Evolutionary conservation across 1,140 invertebrate genomes (phyloP).

Genomic region (Drosophila santomea): DNA sequence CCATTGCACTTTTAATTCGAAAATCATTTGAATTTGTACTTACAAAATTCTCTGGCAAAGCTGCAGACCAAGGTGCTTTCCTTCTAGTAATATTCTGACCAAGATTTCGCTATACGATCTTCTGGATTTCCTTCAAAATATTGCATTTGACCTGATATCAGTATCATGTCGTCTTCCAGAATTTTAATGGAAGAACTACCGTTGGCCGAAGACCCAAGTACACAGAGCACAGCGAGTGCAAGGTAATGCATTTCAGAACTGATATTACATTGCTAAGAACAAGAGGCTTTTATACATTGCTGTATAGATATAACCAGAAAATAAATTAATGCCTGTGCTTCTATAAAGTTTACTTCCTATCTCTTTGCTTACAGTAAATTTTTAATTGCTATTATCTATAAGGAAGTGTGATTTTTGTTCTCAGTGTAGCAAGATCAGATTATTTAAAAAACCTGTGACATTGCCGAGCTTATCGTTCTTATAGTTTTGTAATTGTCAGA

Average conservation of each 20-base stretch:
- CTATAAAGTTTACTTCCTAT: too few species aligned
- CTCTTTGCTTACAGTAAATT: too few species aligned
- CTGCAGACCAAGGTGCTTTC: conserved; percentile 45
- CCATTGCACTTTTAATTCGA: conserved; percentile 29
- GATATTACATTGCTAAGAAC: neutral
- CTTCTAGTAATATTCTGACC: conserved; percentile 48
- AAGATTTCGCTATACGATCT: conserved; percentile 4
- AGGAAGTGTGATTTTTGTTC: neutral
- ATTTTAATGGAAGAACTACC: neutral
- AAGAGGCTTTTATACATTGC: conserved; percentile 9
- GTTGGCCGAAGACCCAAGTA: neutral
- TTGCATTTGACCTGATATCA: conserved; percentile 15
- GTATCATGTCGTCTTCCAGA: conserved; percentile 26
- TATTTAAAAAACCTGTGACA: neutral
- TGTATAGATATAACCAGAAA: neutral
- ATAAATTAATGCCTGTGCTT: too few species aligned
- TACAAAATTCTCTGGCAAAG: conserved; percentile 31
- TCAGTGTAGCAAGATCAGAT: neutral
- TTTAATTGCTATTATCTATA: too few species aligned
- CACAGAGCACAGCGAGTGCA: neutral
- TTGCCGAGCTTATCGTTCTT: neutral
- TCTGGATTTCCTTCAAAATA: conserved; percentile 5
- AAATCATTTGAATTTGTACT: neutral
- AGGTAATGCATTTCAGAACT: conserved; percentile 6
- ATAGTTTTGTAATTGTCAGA: too few species aligned